Conservation (phyloP, 2,797 vertebrate species). For the Pitangus sulphuratus region DNA sequence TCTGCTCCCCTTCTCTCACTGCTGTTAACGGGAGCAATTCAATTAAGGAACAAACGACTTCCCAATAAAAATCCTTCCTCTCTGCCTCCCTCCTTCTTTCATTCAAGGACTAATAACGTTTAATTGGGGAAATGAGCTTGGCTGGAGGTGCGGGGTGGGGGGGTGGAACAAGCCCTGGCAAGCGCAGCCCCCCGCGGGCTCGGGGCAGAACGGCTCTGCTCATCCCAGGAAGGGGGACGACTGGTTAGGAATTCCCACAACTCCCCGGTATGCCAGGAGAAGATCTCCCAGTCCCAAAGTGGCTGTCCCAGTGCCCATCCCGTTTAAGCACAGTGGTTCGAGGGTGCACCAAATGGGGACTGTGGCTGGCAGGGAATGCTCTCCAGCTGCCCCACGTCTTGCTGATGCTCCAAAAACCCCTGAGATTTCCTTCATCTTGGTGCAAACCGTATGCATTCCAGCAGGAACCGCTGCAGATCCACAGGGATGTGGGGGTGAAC, state of each 20-base stretch:
- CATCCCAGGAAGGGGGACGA: not conserved
- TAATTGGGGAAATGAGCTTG: slow-evolving; percentile 43
- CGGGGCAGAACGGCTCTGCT: not conserved
- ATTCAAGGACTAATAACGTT: not conserved
- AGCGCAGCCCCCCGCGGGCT: not conserved
- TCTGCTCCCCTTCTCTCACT: not conserved
- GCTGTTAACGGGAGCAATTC: slow-evolving; percentile 60
- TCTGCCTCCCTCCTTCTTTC: not conserved
- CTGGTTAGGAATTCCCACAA: not conserved
- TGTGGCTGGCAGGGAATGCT: not conserved
- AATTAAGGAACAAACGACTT: slow-evolving; percentile 70
- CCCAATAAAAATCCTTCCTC: slow-evolving; percentile 23
- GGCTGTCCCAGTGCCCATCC: not conserved
- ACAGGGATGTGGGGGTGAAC: not conserved
- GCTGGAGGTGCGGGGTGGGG: not conserved
- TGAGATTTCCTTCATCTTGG: not conserved
- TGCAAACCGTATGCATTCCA: not conserved
- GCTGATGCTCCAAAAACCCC: not conserved
- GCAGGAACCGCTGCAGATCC: not conserved
- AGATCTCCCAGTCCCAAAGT: not conserved
- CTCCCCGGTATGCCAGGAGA: not conserved
- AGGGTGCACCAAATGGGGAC: too few relatives aligned
- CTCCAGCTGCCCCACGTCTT: not conserved
- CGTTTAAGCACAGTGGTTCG: rapidly evolving
- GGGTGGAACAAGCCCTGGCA: not conserved